A percentile compares a stretch with the other conserved stretches of the same genome.
phyloP scores from a whole-genome alignment of 2,113 vertebrate genomes.

The Pseudorasbora parva region DNA sequence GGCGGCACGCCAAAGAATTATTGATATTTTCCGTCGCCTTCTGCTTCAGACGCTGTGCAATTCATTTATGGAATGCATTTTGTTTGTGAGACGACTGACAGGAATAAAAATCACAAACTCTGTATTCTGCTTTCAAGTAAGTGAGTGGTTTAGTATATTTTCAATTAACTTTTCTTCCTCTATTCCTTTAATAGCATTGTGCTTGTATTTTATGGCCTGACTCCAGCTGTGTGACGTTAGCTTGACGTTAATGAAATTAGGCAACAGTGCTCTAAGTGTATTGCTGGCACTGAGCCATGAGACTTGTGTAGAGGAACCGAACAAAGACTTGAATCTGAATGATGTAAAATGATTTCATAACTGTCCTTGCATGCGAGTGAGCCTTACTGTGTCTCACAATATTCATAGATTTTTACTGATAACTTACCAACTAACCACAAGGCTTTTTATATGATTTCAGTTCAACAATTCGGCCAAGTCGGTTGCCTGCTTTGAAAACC shows the following conservation, averaged over 20 bases:
- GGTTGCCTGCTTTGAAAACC: slow-evolving; percentile 90
- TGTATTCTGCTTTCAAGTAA: not conserved
- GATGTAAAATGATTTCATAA: slow-evolving; percentile 1
- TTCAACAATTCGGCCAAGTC: slow-evolving; percentile 89
- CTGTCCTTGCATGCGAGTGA: not conserved
- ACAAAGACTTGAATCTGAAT: slow-evolving; percentile 44
- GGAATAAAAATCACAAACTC: slow-evolving; percentile 13
- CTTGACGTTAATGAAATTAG: slow-evolving; percentile 44
- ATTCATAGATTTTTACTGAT: not conserved
- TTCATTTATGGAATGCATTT: slow-evolving; percentile 25
- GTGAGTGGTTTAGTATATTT: slow-evolving; percentile 12
- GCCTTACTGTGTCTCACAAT: no score
- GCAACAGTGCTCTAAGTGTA: slow-evolving; percentile 42
- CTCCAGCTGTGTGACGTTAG: slow-evolving; percentile 29
- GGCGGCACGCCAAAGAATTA: slow-evolving; percentile 6
- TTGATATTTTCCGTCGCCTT: not conserved
- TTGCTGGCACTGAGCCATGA: slow-evolving; percentile 47
- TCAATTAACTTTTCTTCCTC: slow-evolving; percentile 36
- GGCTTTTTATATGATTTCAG: slow-evolving; percentile 72
- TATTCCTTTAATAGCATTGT: slow-evolving; percentile 36
- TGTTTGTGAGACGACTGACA: not conserved
- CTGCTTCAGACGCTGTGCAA: not conserved
- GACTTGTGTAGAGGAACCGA: slow-evolving; percentile 51
- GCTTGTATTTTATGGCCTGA: slow-evolving; percentile 8
- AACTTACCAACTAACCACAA: not conserved